Evolutionary conservation across 2,113 vertebrate species (phyloP), one percentile per base, ranked within the genome.

Genomic region (Phaethon lepturus): DNA sequence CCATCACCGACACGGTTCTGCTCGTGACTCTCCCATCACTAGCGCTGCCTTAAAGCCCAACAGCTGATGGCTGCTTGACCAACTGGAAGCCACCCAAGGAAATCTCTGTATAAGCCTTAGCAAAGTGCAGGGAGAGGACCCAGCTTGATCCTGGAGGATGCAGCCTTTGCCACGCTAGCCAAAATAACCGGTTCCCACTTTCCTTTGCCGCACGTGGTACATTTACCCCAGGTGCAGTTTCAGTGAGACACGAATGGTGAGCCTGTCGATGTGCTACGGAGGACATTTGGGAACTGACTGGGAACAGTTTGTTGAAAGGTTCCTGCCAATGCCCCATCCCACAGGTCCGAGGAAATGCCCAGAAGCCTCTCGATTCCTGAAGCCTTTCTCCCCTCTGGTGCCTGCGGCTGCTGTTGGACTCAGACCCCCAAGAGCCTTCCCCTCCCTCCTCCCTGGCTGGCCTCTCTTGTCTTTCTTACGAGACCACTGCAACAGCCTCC

Each of bases 201-300:
- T 45, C 56, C 83, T 73, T 42, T 75, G 86, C 93, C 94, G 71
- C 90, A 67, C 66, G 33, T 50, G 88, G 92, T 73, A 74, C 66
- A 31, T 92, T 94, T 75, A 84, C 66, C 93, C 95, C 87, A 78
- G 90, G 91, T n/a, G 66, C 66, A 2, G 62, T 60, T 26, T 40
- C 75, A 64, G 85, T 52, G 45, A 74, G 38, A 62, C 86, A 16
- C 22, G 33, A 17, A 19, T 6, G 14, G 14, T 38, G 67, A 29
- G 64, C 78, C n/a, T 86, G 91, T 73, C 12, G 4, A 76, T 86
- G 93, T 93, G 81, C 88, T 88, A 4, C 0, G 2, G 71, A 33
- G 35, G 35, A 44, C 33, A 7, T 38, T 38, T 35, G 29, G 66
- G 45, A 88, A 22, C 23, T 18, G 35, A 14, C 33, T 45, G 42